Evolutionary conservation across 2,113 vertebrate species (phyloP).

Genomic region (Diadophis punctatus): DNA sequence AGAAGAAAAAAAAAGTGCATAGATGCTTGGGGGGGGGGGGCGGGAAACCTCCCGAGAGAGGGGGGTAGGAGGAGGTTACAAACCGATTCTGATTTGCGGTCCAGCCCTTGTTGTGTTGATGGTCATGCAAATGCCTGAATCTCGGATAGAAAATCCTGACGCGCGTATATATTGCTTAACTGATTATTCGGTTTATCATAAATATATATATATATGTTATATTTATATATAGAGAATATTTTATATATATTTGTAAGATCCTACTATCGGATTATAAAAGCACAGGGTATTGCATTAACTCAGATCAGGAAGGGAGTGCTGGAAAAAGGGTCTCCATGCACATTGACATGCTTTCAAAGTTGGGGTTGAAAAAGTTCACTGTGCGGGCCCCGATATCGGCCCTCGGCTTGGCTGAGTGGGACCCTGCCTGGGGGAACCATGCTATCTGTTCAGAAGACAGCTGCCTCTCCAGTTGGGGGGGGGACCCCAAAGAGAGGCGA

Average conservation of each 20-base stretch:
- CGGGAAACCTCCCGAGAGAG: neutral
- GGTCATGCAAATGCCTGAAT: conserved; percentile 57
- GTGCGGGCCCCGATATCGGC: neutral
- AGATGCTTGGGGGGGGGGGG: neutral
- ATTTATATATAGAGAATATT: neutral
- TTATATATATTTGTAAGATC: conserved; percentile 8
- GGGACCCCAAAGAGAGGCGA: neutral
- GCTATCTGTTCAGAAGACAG: neutral
- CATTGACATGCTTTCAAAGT: conserved; percentile 10
- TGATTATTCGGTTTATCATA: conserved; percentile 46
- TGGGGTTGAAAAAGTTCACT: neutral
- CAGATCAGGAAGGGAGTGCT: conserved; percentile 2
- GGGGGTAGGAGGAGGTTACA: neutral
- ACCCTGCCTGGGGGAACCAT: neutral
- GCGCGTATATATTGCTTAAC: conserved; percentile 55
- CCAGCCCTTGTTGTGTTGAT: conserved; percentile 60
- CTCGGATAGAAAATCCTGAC: conserved; percentile 28
- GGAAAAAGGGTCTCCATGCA: conserved; percentile 58
- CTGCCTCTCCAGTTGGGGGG: neutral
- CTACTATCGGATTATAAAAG: conserved; percentile 19
- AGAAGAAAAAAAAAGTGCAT: neutral
- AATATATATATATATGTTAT: conserved; percentile 41
- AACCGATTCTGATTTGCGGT: neutral
- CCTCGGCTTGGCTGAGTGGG: neutral
- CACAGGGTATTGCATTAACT: conserved; percentile 4